phyloP scores from a whole-genome alignment of 2,888 invertebrate genomes.

The Nematopogon swammerdamellus region DNA sequence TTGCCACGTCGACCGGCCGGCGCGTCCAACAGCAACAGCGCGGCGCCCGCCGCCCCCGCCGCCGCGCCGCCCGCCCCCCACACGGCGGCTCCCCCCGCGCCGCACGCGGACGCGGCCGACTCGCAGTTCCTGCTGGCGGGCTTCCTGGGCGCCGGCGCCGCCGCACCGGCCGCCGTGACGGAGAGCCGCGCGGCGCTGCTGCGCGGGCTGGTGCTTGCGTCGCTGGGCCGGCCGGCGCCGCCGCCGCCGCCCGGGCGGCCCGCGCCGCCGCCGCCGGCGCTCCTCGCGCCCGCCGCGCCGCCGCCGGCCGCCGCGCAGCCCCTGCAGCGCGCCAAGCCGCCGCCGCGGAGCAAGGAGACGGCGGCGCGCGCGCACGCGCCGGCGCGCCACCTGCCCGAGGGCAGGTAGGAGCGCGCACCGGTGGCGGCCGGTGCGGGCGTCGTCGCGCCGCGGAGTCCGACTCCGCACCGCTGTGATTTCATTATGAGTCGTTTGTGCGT shows the following conservation, averaged over 20 bases:
- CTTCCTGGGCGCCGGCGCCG: constrained; percentile 24
- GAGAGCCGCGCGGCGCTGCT: constrained; percentile 40
- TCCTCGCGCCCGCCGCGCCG: constrained; percentile 18
- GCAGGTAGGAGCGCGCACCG: constrained; percentile 33
- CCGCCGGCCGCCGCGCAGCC: constrained; percentile 18
- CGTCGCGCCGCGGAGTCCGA: neutral
- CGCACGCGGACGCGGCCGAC: constrained; percentile 24
- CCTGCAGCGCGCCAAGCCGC: constrained; percentile 35
- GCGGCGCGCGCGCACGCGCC: constrained; percentile 27
- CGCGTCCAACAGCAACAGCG: constrained; percentile 51
- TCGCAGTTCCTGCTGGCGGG: constrained; percentile 37
- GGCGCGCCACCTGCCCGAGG: constrained; percentile 38
- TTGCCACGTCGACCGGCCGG: constrained; percentile 80
- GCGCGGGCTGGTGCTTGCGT: constrained; percentile 44
- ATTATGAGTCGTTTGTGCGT: too few relatives aligned
- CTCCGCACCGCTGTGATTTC: neutral
- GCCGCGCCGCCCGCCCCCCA: constrained; percentile 54
- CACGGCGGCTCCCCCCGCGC: constrained; percentile 35
- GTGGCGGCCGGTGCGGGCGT: neutral
- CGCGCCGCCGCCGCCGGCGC: constrained; percentile 8
- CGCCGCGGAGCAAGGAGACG: constrained; percentile 37
- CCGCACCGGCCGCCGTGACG: constrained; percentile 18
- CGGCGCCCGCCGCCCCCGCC: constrained; percentile 53
- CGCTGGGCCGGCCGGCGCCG: constrained; percentile 33
- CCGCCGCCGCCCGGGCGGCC: constrained; percentile 12